phyloP scores from a whole-genome alignment of 2,888 invertebrate genomes.

The Sialis lutaria region DNA sequence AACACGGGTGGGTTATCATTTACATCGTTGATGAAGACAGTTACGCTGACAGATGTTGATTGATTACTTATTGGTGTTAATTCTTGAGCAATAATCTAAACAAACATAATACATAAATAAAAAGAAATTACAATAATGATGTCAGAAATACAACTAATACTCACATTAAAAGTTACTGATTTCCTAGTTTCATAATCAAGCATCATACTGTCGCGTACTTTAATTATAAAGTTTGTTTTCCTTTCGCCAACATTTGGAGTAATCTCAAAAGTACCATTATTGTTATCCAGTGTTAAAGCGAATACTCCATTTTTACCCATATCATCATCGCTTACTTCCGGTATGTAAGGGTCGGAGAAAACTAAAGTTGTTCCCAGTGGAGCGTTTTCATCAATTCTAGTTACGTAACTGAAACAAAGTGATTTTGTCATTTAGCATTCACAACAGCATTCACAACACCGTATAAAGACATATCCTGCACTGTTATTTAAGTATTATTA shows the following conservation, averaged over 20 bases:
- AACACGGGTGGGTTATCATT: conserved; percentile 83
- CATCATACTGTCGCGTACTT: conserved; percentile 62
- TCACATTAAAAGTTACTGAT: conserved; percentile 56
- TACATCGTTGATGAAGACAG: conserved; percentile 64
- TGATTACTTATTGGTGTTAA: conserved; percentile 59
- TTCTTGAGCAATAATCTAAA: conserved; percentile 63
- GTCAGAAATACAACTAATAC: background rate
- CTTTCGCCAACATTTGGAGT: conserved; percentile 68
- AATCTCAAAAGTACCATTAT: conserved; percentile 80
- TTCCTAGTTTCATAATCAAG: conserved; percentile 73
- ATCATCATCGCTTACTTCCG: conserved; percentile 58
- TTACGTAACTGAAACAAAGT: conserved; percentile 39
- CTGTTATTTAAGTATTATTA: no score
- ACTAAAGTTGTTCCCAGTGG: conserved; percentile 60
- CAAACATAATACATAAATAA: conserved; percentile 12
- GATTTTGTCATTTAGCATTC: background rate
- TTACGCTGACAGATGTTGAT: conserved; percentile 55
- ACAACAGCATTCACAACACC: no score
- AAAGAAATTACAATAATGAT: background rate
- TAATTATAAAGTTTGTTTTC: conserved; percentile 59
- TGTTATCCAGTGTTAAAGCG: conserved; percentile 55
- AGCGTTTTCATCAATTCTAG: conserved; percentile 64
- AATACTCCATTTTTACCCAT: conserved; percentile 73
- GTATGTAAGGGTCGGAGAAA: conserved; percentile 52
- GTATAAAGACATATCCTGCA: no score